These are phyloP conservation scores for Chanos chanos DNA, from an alignment of 2,797 vertebrate genomes.

Conservation along the genomic window DNA sequence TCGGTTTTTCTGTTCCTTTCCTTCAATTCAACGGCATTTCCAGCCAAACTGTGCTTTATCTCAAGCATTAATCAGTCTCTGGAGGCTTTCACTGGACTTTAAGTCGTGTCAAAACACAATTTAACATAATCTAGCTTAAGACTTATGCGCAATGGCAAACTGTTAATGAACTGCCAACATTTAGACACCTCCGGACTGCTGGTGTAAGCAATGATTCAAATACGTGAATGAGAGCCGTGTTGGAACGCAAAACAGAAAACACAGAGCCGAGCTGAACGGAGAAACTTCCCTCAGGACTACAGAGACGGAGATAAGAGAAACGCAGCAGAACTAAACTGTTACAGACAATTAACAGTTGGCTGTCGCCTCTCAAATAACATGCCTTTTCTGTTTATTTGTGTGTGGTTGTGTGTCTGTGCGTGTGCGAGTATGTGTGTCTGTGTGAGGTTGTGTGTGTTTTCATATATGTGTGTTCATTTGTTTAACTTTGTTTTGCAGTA, in stretches of 20 bases:
- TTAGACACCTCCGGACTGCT: slow-evolving; percentile 51
- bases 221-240: slow-evolving; percentile 52
- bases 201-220: slow-evolving; percentile 66
- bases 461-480: no score
- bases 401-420: slow-evolving; percentile 21
- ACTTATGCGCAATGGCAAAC: slow-evolving; percentile 64
- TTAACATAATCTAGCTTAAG: slow-evolving; percentile 56
- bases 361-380: slow-evolving; percentile 66
- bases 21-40: background rate
- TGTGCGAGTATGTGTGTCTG: slow-evolving; percentile 42
- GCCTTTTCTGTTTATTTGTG: slow-evolving; percentile 50
- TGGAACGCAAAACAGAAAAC: slow-evolving; percentile 41
- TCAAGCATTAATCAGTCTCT: slow-evolving; percentile 58
- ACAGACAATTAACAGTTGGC: slow-evolving; percentile 52
- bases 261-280: slow-evolving; percentile 24
- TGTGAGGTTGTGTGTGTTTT: slow-evolving; percentile 37
- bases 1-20: no score
- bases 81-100: slow-evolving; percentile 53
- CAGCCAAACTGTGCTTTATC: background rate
- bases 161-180: slow-evolving; percentile 62
- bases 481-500: no score
- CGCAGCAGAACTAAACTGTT: slow-evolving; percentile 37
- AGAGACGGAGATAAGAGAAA: slow-evolving; percentile 57
- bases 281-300: slow-evolving; percentile 40
- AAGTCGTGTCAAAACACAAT: slow-evolving; percentile 67